A percentile compares a stretch with the other conserved stretches of the same genome.
Evolutionary conservation across 2,888 invertebrate species (phyloP).

Genomic region (Kryphioiulus occultus): DNA sequence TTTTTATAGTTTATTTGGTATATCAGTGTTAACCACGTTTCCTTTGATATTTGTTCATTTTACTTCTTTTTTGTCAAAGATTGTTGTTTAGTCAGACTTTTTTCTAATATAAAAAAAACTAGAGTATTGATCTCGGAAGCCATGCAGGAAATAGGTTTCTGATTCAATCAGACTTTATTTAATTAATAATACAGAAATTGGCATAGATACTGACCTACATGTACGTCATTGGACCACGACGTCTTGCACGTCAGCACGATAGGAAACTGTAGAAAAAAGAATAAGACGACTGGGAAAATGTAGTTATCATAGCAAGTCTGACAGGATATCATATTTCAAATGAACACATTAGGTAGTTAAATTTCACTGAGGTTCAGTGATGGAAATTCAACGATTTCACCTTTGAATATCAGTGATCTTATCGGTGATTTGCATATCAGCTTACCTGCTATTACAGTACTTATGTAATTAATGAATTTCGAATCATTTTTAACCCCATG

Average conservation of each 20-base stretch:
- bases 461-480: too few species aligned
- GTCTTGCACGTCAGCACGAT: neutral
- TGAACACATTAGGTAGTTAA: too few species aligned
- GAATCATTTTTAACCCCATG: neutral
- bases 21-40: neutral
- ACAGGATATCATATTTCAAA: too few species aligned
- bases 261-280: neutral
- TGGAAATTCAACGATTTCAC: too few species aligned
- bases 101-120: neutral
- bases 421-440: too few species aligned
- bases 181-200: slow-evolving; percentile 21
- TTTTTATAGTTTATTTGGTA: neutral
- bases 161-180: slow-evolving; percentile 7
- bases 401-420: too few species aligned
- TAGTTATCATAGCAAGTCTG: too few species aligned
- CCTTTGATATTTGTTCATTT: too few species aligned
- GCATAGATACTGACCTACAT: neutral
- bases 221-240: neutral
- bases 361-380: too few species aligned
- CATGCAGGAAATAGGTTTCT: neutral
- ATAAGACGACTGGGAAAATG: neutral
- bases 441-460: too few species aligned
- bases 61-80: neutral
- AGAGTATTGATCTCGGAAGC: neutral
- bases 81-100: neutral